phyloP scores from a whole-genome alignment of 2,113 vertebrate species.

The Atractosteus spatula region DNA sequence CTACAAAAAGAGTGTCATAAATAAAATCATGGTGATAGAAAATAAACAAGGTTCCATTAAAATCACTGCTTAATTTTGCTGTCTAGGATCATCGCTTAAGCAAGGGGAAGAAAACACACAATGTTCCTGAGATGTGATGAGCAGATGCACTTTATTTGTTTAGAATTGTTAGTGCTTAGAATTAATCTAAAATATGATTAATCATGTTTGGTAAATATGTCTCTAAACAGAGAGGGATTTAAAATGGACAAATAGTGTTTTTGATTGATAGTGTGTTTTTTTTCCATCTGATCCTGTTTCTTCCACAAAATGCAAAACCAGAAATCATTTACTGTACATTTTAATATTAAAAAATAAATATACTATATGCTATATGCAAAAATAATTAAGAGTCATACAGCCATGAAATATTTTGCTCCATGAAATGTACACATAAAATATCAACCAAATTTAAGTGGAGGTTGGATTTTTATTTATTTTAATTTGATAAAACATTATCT shows the following conservation, averaged over 20 bases:
- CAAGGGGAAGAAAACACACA: slow-evolving; percentile 12
- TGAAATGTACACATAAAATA: too few relatives aligned
- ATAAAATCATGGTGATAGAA: neutral
- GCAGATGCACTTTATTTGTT: neutral
- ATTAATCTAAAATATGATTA: slow-evolving; percentile 13
- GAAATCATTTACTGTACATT: too few relatives aligned
- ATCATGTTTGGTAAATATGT: neutral
- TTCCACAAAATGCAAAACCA: too few relatives aligned
- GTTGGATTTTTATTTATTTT: too few relatives aligned
- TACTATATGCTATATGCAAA: too few relatives aligned
- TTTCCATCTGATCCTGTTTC: neutral
- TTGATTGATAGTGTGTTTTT: slow-evolving; percentile 9
- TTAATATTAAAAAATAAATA: too few relatives aligned
- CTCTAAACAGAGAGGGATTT: slow-evolving; percentile 14
- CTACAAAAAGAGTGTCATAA: neutral
- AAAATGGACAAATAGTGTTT: neutral
- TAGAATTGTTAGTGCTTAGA: neutral
- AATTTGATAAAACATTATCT: too few relatives aligned
- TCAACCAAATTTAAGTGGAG: too few relatives aligned
- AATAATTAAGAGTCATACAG: too few relatives aligned
- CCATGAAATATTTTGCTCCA: too few relatives aligned
- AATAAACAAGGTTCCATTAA: slow-evolving; percentile 6
- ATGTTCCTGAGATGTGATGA: slow-evolving; percentile 6
- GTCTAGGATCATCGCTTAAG: slow-evolving; percentile 3
- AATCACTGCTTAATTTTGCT: neutral